A percentile compares a stretch with the other conserved stretches of the same genome.
Conservation (phyloP, 2,113 vertebrate species). For the Pseudopipra pipra region DNA sequence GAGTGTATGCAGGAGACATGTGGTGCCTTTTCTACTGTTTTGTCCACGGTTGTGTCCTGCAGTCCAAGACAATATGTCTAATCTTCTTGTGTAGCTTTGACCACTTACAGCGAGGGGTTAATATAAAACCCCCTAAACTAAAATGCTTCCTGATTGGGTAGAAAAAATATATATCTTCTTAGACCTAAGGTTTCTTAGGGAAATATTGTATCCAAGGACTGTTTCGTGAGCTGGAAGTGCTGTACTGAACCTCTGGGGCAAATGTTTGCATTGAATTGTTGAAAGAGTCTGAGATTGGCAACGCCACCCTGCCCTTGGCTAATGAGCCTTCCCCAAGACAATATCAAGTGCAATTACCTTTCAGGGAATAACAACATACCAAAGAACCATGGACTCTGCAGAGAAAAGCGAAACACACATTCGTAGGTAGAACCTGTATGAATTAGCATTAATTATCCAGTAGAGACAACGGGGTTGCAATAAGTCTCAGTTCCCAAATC, state of each 20-base stretch:
- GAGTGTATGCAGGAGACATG: background rate
- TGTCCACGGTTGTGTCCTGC: background rate
- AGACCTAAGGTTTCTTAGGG: background rate
- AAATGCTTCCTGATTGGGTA: background rate
- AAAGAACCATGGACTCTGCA: conserved; percentile 49
- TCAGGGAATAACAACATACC: conserved; percentile 61
- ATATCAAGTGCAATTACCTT: conserved; percentile 71
- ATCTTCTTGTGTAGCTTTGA: background rate
- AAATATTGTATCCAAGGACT: background rate
- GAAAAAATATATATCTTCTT: background rate
- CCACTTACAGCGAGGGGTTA: background rate
- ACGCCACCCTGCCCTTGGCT: conserved; percentile 54
- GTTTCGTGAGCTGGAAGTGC: background rate
- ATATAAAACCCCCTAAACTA: background rate
- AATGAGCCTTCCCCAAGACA: conserved; percentile 54
- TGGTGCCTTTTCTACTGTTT: background rate
- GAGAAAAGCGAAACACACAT: conserved; percentile 56
- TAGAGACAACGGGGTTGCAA: conserved; percentile 39
- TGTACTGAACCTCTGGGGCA: conserved; percentile 48
- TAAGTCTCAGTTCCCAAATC: conserved; percentile 56
- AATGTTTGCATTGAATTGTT: conserved; percentile 55
- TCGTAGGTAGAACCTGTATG: conserved; percentile 55
- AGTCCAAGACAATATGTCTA: background rate
- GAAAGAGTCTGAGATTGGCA: conserved; percentile 55
- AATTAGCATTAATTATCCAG: conserved; percentile 70